A percentile compares a stretch with the other conserved stretches of the same genome.
phyloP scores from a whole-genome alignment of 2,797 vertebrate species.

The Salmo trutta region DNA sequence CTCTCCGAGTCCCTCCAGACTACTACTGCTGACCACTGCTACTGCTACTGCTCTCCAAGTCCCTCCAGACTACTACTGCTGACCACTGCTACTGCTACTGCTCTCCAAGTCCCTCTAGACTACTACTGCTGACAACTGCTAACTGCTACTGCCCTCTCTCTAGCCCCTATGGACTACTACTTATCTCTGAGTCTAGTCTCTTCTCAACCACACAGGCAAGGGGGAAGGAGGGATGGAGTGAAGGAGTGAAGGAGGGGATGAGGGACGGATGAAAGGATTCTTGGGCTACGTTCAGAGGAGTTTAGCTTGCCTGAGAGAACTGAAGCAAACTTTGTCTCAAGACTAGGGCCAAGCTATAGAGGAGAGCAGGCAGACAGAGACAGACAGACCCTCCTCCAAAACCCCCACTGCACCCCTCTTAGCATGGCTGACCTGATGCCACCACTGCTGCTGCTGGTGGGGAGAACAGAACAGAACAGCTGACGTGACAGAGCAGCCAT shows the following conservation, averaged over 20 bases:
- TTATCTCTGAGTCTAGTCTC: too few relatives aligned
- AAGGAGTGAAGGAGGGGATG: neutral
- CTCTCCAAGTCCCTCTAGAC: too few relatives aligned
- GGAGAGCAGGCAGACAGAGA: neutral
- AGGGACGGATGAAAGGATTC: too few relatives aligned
- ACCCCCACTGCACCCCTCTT: constrained; percentile 3
- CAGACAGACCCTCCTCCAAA: neutral
- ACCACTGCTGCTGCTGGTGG: neutral
- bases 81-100: too few relatives aligned
- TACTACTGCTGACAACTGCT: too few relatives aligned
- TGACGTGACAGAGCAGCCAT: constrained; percentile 60
- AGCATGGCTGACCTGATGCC: constrained; percentile 37
- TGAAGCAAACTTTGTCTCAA: neutral
- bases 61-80: too few relatives aligned
- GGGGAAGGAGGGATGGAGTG: constrained; percentile 29
- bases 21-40: too few relatives aligned
- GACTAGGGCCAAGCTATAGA: neutral
- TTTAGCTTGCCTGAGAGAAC: neutral
- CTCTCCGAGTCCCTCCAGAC: too few relatives aligned
- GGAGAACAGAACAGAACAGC: constrained; percentile 9
- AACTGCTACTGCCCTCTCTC: too few relatives aligned
- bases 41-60: too few relatives aligned
- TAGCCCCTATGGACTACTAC: neutral
- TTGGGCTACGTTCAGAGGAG: too few relatives aligned
- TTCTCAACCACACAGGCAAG: neutral